Evolutionary conservation across 2,113 vertebrate species (phyloP).

Genomic region (Ochotona curzoniae): DNA sequence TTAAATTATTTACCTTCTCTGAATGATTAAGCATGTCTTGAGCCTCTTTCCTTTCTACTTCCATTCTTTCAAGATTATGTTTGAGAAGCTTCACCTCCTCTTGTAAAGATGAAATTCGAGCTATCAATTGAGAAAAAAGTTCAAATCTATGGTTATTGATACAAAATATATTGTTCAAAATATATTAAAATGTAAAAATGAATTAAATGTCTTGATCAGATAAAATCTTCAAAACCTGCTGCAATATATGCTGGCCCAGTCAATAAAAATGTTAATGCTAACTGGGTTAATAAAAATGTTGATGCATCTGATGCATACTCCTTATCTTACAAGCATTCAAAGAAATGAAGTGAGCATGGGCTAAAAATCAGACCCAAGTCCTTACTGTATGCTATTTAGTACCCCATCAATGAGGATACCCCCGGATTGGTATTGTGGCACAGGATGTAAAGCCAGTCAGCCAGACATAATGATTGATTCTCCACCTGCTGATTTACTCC

Average conservation of each 20-base stretch:
- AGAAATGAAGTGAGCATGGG: not conserved
- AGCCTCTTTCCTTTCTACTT: constrained; percentile 94
- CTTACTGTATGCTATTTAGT: not conserved
- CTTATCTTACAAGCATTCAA: constrained; percentile 25
- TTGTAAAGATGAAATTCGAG: constrained; percentile 93
- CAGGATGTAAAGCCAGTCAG: too few relatives aligned
- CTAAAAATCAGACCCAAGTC: not conserved
- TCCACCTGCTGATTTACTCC: too few relatives aligned
- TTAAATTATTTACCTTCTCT: constrained; percentile 91
- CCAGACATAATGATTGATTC: too few relatives aligned
- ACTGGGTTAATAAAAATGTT: not conserved
- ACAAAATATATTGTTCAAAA: not conserved
- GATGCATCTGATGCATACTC: not conserved
- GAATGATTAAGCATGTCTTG: constrained; percentile 95
- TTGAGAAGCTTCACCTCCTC: constrained; percentile 96
- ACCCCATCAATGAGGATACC: not conserved
- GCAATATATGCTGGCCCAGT: too few relatives aligned
- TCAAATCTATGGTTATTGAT: constrained; percentile 20
- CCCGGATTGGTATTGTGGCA: not conserved
- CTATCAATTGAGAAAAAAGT: constrained; percentile 82
- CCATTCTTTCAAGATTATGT: constrained; percentile 92
- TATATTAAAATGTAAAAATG: not conserved
- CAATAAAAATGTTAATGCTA: constrained; percentile 19
- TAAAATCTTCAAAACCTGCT: not conserved
- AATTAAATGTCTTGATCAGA: constrained; percentile 2